Base-by-base conservation (phyloP, 2,797 vertebrate genomes). In the Lutjanus campechanus region DNA sequence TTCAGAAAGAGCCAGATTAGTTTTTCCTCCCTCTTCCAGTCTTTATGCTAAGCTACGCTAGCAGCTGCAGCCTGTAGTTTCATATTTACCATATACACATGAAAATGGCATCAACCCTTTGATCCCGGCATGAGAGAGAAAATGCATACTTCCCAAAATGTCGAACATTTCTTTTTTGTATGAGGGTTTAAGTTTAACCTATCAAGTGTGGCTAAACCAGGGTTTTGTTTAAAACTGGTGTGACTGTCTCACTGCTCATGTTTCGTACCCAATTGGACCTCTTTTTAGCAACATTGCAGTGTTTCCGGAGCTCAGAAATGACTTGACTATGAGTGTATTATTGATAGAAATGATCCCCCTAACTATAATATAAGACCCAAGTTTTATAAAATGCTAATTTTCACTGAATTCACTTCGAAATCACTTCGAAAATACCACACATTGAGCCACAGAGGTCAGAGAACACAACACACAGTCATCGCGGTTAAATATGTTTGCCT, bases 401-500 rank as follows among this genome's bases (percentile, higher is more conserved):
- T 64, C 1, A 5, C 46, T 58, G 5, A n/a, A 9, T 36, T 54
- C 8, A 41, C 40, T 50, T 50, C 17, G 3, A 25, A 9, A n/a
- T n/a, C n/a, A n/a, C n/a, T n/a, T n/a, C n/a, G n/a, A 44, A 59
- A 15, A 58, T 53, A 20, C 11, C 22, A 47, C 9, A 19, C n/a
- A 11, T 25, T 64, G 68, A 59, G 19, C 46, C 46, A 12, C 29
- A 1, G 49, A 75, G 54, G 51, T 73, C 15, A 72, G 61, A 5
- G 69, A 65, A 81, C 43, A 72, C 10, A 64, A n/a, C 41, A 29
- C 41, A 29, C 22, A 56, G 60, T 72, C 29, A 50, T 60, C 16
- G 12, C 50, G 59, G 46, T 69, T 61, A 16, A 59, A 76, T 53
- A 41, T 16, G 44, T 15, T 11, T 20, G 11, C 8, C 58, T 72